Percentiles rank a stretch among this genome's conserved stretches.
Evolutionary conservation across 2,113 vertebrate genomes (phyloP).

Genomic region (Chloroceryle aenea): DNA sequence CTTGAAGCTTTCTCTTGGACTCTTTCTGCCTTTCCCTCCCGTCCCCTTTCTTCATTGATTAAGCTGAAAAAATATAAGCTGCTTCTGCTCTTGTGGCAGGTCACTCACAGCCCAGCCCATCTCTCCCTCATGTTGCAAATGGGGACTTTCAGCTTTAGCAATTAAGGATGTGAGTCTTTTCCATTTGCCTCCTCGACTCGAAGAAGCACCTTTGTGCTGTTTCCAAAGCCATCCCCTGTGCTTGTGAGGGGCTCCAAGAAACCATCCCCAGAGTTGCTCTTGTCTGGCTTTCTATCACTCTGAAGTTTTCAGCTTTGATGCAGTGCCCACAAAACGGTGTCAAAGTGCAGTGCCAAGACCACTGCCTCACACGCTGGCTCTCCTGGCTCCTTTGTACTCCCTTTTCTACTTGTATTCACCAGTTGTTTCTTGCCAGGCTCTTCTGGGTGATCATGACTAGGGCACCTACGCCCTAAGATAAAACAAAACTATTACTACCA

Average conservation of each 20-base stretch:
- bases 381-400: slow-evolving; percentile 44
- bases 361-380: not conserved
- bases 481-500: slow-evolving; percentile 27
- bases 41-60: not conserved
- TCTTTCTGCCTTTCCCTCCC: not conserved
- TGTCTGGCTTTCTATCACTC: not conserved
- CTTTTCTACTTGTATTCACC: slow-evolving; percentile 26
- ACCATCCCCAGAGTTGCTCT: slow-evolving; percentile 21
- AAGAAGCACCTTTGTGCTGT: not conserved
- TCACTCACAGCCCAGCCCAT: not conserved
- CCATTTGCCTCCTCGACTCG: not conserved
- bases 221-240: not conserved
- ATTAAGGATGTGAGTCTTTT: not conserved
- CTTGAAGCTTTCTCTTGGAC: not conserved
- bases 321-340: not conserved
- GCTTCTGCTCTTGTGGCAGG: not conserved
- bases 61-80: not conserved
- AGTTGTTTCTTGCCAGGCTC: slow-evolving; percentile 44
- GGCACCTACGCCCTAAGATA: slow-evolving; percentile 48
- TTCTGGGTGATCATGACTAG: slow-evolving; percentile 15
- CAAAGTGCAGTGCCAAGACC: slow-evolving; percentile 46
- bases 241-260: not conserved
- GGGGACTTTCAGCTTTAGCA: not conserved
- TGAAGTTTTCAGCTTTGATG: slow-evolving; percentile 61
- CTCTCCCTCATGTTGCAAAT: not conserved